These are phyloP conservation scores for Fregetta grallaria DNA, from an alignment of 2,113 vertebrate genomes.

Conservation along the genomic window DNA sequence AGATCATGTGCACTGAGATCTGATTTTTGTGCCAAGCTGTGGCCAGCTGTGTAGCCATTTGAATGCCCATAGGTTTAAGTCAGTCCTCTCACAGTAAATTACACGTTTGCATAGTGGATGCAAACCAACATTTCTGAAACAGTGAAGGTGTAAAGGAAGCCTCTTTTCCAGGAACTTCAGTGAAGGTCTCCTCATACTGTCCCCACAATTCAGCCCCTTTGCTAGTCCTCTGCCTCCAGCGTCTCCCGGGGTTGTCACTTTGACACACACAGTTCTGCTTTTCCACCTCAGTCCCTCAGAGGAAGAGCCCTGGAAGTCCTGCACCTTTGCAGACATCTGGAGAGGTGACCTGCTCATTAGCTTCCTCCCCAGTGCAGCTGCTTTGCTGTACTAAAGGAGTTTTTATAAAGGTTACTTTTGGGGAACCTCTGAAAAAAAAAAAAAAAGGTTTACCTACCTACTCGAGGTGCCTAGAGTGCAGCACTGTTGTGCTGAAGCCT, in stretches of 20 bases:
- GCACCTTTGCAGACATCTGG: background rate
- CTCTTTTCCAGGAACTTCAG: background rate
- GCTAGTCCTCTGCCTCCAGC: background rate
- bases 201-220: background rate
- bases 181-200: background rate
- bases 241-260: background rate
- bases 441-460: background rate
- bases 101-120: background rate
- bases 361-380: background rate
- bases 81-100: background rate
- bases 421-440: background rate
- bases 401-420: background rate
- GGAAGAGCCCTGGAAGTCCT: background rate
- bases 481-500: background rate
- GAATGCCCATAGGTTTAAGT: background rate
- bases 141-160: background rate
- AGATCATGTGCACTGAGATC: background rate
- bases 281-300: background rate
- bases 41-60: background rate
- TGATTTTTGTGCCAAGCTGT: background rate
- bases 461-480: background rate
- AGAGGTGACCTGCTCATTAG: background rate
- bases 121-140: background rate
- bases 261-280: background rate
- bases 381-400: background rate